Evolutionary conservation across 2,797 vertebrate genomes (phyloP).

Genomic region (Sebastes taczanowskii): DNA sequence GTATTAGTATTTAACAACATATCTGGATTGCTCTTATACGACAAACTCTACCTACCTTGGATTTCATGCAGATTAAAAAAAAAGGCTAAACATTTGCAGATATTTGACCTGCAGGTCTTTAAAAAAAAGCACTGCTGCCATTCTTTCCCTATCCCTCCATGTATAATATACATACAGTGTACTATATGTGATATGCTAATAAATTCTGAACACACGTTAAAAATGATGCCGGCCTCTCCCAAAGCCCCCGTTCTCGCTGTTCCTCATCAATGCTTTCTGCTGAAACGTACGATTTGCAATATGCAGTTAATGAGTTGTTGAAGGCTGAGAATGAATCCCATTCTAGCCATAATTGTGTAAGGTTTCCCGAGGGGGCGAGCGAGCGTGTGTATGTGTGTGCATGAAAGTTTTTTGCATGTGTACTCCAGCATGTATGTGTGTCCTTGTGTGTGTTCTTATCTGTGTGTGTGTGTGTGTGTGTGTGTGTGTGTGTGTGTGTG

Average conservation of each 20-base stretch:
- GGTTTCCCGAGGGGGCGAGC: slow-evolving; percentile 68
- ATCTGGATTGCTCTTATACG: neutral
- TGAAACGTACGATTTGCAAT: slow-evolving; percentile 85
- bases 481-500: slow-evolving; percentile 4
- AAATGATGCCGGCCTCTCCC: slow-evolving; percentile 56
- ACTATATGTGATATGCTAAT: slow-evolving; percentile 70
- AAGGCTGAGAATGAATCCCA: slow-evolving; percentile 84
- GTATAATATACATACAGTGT: slow-evolving; percentile 37
- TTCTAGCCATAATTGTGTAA: slow-evolving; percentile 83
- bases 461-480: slow-evolving; percentile 3
- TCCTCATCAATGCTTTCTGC: slow-evolving; percentile 85
- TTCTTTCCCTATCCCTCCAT: neutral
- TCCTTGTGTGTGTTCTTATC: neutral
- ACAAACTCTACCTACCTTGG: neutral
- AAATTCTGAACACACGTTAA: slow-evolving; percentile 62
- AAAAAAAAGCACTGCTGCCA: neutral
- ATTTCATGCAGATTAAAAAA: slow-evolving; percentile 23
- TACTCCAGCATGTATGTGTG: neutral
- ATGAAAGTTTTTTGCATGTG: slow-evolving; percentile 15
- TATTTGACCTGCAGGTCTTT: slow-evolving; percentile 23
- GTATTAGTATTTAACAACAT: neutral
- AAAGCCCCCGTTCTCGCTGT: slow-evolving; percentile 67
- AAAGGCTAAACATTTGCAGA: slow-evolving; percentile 12
- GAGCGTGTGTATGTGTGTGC: slow-evolving; percentile 7
- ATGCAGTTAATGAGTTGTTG: slow-evolving; percentile 87